Evolutionary conservation across 2,113 vertebrate species (phyloP), one percentile per base, ranked within the genome.

Genomic region (Carassius auratus): DNA sequence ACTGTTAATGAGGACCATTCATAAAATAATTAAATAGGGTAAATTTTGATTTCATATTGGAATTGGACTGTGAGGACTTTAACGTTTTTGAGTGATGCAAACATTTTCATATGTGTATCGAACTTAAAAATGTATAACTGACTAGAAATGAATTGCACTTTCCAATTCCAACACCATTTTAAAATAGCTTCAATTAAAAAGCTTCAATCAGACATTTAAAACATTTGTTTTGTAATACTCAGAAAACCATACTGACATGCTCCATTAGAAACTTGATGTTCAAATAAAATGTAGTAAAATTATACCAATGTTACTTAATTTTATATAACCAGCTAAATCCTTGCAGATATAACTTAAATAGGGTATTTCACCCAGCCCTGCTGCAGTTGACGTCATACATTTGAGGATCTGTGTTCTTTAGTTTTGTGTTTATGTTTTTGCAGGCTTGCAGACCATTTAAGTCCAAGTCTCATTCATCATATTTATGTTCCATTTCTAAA

Each of bases 401-500:
- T 57, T 57, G 55, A 57, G 55, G 52, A 33, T 30, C 17, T 12
- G 21, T 26, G 23, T 48, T 50, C 8, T 12, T 42, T n/a, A 62
- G 17, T 45, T 61, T 62, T n/a, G 3, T 59, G 17, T 61, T 64
- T 30, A 33, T 68, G 23, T 45, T 81, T 17, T 17, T 50, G n/a
- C 23, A 30, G n/a, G 6, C 13, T 81, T 81, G 6, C n/a, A 50
- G 78, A 26, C 59, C 61, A 13, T 68, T 80, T 45, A 80, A 48
- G 59, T 15, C 10, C n/a, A 10, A 30, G 38, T 45, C 30, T 68
- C 61, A 50, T 81, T 81, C n/a, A 2, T 81, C 79, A 68, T 68
- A 48, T 68, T 81, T 78, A 78, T 78, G 52, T 15, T 14, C 74
- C 3, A 21, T 52, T 50, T 30, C 61, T 66, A 81, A 81, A 81